These are phyloP conservation scores for Phodopus roborovskii DNA, from an alignment of 2,113 vertebrate genomes.

Conservation along the genomic window DNA sequence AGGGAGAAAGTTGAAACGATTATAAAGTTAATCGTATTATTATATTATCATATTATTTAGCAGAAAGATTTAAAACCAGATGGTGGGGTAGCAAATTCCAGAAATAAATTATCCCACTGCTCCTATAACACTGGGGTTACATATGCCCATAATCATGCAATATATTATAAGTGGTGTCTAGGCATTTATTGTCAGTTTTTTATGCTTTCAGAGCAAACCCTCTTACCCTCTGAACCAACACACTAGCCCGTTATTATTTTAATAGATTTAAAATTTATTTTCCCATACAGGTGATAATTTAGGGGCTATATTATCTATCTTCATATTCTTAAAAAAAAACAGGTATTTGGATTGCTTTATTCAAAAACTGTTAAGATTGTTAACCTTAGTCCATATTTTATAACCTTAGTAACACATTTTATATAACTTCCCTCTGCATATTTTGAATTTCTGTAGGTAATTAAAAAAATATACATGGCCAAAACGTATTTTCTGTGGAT, in stretches of 20 bases:
- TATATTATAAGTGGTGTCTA: not conserved
- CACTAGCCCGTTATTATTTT: not conserved
- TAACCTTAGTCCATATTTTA: not conserved
- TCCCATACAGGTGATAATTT: not conserved
- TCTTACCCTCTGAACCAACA: too few species aligned
- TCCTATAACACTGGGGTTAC: not conserved
- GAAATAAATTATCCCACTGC: not conserved
- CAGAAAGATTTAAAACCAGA: too few species aligned
- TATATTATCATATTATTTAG: too few species aligned
- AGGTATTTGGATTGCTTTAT: not conserved
- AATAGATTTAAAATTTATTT: not conserved
- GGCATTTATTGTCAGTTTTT: not conserved
- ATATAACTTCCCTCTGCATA: not conserved
- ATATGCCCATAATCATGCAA: accelerated
- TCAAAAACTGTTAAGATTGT: not conserved
- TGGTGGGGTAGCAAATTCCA: not conserved
- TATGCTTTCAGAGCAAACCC: not conserved
- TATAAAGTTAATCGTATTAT: too few species aligned
- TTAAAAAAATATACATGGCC: not conserved
- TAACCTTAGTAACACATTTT: too few species aligned
- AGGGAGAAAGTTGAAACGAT: too few species aligned
- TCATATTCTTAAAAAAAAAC: not conserved
- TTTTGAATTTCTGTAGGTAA: not conserved
- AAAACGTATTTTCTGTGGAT: not conserved
- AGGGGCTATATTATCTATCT: not conserved